Evolutionary conservation across 2,888 invertebrate genomes (phyloP).

Genomic region (Suillia variegata): DNA sequence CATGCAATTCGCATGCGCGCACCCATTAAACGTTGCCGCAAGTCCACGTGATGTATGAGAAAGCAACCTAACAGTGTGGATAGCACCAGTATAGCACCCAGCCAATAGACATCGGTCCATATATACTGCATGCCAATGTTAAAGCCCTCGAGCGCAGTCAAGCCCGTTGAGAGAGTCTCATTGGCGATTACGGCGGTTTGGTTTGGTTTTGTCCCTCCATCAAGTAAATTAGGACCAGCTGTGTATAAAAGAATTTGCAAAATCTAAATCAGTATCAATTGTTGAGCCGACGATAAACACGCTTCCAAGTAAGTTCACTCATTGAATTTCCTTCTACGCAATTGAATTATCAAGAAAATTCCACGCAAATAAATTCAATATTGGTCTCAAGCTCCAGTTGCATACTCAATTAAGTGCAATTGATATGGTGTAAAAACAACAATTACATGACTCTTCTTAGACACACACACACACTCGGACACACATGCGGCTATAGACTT

Average conservation of each 20-base stretch:
- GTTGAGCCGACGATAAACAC: too few relatives aligned
- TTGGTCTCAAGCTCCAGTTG: too few relatives aligned
- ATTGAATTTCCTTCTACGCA: too few relatives aligned
- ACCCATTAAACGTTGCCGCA: constrained; percentile 63
- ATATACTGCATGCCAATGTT: constrained; percentile 34
- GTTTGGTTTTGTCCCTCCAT: constrained; percentile 21
- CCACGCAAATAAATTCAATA: too few relatives aligned
- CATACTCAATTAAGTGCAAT: too few relatives aligned
- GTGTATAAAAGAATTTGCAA: constrained; percentile 2
- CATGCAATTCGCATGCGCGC: constrained; percentile 71
- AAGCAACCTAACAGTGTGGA: constrained; percentile 53
- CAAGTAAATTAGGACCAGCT: constrained; percentile 27
- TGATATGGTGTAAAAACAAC: too few relatives aligned
- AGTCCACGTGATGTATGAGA: constrained; percentile 59
- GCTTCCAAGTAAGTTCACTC: too few relatives aligned
- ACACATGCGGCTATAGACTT: neutral
- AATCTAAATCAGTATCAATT: too few relatives aligned
- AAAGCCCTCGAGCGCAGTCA: constrained; percentile 18
- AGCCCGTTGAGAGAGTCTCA: constrained; percentile 8
- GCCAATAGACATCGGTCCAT: constrained; percentile 55
- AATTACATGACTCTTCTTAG: too few relatives aligned
- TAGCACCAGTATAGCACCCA: constrained; percentile 54
- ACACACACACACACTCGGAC: neutral
- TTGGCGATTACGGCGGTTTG: constrained; percentile 2
- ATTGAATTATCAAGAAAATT: too few relatives aligned